Evolutionary conservation across 1,140 invertebrate genomes (phyloP).

Genomic region (Saccostrea cuccullata): DNA sequence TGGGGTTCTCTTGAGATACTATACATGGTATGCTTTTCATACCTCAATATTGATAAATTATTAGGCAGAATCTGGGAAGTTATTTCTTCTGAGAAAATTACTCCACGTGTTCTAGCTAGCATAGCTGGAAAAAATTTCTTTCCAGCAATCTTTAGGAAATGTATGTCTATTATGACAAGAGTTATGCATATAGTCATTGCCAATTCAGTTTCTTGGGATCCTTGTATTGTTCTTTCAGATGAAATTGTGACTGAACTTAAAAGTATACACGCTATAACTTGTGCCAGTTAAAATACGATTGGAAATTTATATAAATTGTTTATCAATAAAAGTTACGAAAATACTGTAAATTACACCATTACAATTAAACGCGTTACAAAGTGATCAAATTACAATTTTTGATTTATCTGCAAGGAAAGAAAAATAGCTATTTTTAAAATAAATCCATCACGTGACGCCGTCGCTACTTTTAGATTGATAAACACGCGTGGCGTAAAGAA

Average conservation of each 20-base stretch:
- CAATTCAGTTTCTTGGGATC: slow-evolving; percentile 24
- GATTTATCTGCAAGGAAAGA: no score
- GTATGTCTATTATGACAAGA: slow-evolving; percentile 46
- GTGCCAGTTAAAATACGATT: no score
- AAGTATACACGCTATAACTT: no score
- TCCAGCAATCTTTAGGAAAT: slow-evolving; percentile 41
- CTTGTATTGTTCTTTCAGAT: background rate
- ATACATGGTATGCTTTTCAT: background rate
- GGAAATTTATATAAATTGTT: no score
- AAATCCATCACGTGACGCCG: no score
- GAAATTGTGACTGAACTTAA: background rate
- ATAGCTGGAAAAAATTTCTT: slow-evolving; percentile 42
- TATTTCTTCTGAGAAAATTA: background rate
- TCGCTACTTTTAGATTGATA: no score
- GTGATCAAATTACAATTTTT: no score
- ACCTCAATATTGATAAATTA: background rate
- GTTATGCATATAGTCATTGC: slow-evolving; percentile 14
- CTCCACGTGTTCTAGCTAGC: slow-evolving; percentile 18
- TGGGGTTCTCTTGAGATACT: background rate
- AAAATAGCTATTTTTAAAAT: no score
- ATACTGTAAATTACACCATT: no score
- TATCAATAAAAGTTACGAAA: no score
- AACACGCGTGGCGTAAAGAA: no score
- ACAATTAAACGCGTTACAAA: no score
- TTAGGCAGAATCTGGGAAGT: background rate